Evolutionary conservation across 2,113 vertebrate species (phyloP).

Genomic region (Corythornis cristatus): DNA sequence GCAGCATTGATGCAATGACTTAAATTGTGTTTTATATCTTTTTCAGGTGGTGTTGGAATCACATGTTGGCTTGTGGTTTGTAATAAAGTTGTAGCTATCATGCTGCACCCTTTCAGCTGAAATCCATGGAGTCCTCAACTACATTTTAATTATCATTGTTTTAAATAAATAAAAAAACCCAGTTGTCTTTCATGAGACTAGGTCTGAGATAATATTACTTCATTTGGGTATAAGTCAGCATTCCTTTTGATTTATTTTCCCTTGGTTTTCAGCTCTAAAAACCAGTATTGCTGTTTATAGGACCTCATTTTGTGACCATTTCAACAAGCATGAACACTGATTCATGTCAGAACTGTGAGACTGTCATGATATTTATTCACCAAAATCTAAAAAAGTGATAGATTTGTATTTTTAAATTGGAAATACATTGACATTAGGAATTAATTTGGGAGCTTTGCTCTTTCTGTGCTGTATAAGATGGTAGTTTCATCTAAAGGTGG

Average conservation of each 20-base stretch:
- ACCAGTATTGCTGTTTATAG: not conserved
- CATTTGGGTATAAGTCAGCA: not conserved
- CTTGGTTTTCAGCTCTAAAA: not conserved
- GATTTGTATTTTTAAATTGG: not conserved
- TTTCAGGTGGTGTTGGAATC: constrained; percentile 94
- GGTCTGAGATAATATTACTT: not conserved
- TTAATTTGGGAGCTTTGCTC: not conserved
- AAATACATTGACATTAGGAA: not conserved
- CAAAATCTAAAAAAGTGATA: not conserved
- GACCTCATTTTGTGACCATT: not conserved
- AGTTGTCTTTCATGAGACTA: not conserved
- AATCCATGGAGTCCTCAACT: not conserved
- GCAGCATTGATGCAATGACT: not conserved
- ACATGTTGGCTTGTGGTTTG: constrained; percentile 98
- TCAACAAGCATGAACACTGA: not conserved
- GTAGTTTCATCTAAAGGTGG: not conserved
- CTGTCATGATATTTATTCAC: not conserved
- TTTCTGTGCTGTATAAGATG: not conserved
- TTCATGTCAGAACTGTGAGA: not conserved
- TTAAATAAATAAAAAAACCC: not conserved
- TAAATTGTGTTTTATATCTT: not conserved
- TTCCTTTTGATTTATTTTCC: not conserved
- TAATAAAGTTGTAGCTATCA: constrained; percentile 94
- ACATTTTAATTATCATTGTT: not conserved
- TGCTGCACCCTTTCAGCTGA: constrained; percentile 89